Conservation (phyloP, 2,888 invertebrate genomes). For the Acronicta leporina region DNA sequence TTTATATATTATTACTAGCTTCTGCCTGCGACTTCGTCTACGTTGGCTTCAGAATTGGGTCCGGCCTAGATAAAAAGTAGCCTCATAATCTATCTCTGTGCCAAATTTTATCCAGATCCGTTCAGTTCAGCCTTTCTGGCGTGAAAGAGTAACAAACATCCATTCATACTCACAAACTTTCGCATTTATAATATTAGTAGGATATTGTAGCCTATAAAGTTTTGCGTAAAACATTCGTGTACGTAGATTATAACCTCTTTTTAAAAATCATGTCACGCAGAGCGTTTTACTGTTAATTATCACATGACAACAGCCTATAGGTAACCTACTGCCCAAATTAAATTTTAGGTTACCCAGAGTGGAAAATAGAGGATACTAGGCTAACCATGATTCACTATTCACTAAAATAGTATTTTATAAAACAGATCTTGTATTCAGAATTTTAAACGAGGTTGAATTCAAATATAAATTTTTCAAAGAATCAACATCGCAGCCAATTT, state of each 20-base stretch:
- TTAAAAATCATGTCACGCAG: conserved; percentile 16
- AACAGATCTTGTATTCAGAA: background rate
- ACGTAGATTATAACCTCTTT: background rate
- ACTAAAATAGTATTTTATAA: conserved; percentile 18
- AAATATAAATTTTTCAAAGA: background rate
- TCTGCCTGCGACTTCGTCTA: too few species aligned
- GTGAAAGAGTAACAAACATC: too few species aligned
- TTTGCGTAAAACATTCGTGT: background rate
- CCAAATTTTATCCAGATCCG: too few species aligned
- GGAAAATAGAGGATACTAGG: conserved; percentile 29
- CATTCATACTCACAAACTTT: too few species aligned
- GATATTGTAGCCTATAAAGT: background rate
- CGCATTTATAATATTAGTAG: too few species aligned
- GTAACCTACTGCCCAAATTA: conserved; percentile 30
- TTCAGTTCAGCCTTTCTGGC: too few species aligned
- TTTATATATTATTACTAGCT: too few species aligned
- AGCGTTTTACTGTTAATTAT: conserved; percentile 12
- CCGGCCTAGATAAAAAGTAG: too few species aligned
- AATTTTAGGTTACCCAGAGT: conserved; percentile 25
- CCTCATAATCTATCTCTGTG: too few species aligned
- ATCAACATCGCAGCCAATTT: background rate
- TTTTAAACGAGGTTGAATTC: background rate
- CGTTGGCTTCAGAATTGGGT: too few species aligned
- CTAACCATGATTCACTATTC: conserved; percentile 16
- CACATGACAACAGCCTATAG: conserved; percentile 23